These are phyloP conservation scores for Cepaea hortensis DNA, from an alignment of 2,888 invertebrate genomes.

Conservation along the genomic window DNA sequence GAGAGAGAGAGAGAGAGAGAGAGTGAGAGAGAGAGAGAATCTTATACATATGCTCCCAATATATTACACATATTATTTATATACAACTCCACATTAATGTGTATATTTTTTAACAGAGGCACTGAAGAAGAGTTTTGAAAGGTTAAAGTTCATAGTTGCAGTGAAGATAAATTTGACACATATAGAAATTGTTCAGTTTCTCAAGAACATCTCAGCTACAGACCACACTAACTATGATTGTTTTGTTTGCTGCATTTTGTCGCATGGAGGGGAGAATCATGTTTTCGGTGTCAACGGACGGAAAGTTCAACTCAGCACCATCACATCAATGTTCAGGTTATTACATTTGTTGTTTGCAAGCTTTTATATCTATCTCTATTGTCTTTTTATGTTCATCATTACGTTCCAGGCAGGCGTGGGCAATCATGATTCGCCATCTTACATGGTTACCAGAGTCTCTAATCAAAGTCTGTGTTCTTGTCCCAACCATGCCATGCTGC, in stretches of 20 bases:
- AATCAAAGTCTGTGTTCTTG: no score
- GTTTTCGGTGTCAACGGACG: constrained; percentile 54
- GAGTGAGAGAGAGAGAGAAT: no score
- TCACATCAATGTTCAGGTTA: constrained; percentile 52
- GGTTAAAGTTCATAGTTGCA: constrained; percentile 50
- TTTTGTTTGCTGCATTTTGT: constrained; percentile 66
- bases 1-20: no score
- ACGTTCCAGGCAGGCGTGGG: no score
- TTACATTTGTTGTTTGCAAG: not conserved
- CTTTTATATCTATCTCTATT: no score
- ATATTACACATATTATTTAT: no score
- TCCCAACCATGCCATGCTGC: no score
- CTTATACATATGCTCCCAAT: no score
- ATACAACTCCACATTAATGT: no score
- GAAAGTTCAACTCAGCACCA: constrained; percentile 48
- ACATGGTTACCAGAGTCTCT: no score
- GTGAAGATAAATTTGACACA: constrained; percentile 53
- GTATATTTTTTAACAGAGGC: constrained; percentile 14
- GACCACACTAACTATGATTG: constrained; percentile 60
- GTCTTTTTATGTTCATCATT: no score
- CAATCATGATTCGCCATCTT: no score
- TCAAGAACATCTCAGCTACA: constrained; percentile 32
- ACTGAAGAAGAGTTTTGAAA: constrained; percentile 34
- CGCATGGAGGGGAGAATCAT: constrained; percentile 57
- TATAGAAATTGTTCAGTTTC: constrained; percentile 50